These are phyloP conservation scores for Boloria selene DNA, from an alignment of 2,888 invertebrate genomes.

Conservation along the genomic window DNA sequence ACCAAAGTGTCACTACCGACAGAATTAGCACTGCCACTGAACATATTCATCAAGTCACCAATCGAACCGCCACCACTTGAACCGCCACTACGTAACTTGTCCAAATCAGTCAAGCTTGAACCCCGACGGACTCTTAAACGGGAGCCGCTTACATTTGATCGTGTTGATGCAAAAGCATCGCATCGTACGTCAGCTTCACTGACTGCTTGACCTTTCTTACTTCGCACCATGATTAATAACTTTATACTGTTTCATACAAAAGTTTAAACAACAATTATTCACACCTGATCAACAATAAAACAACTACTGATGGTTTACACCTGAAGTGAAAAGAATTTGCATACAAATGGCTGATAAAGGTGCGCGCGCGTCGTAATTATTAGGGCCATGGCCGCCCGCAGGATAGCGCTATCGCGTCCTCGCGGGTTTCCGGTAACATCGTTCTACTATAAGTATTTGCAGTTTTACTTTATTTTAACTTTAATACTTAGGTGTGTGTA, in stretches of 20 bases:
- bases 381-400: conserved; percentile 80
- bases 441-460: conserved; percentile 58
- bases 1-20: conserved; percentile 87
- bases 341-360: conserved; percentile 68
- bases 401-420: conserved; percentile 73
- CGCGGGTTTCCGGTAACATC: conserved; percentile 68
- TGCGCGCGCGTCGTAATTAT: conserved; percentile 65
- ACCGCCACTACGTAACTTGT: conserved; percentile 80
- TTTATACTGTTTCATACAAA: conserved; percentile 25
- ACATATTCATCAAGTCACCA: conserved; percentile 91
- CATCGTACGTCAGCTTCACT: conserved; percentile 75
- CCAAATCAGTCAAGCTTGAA: conserved; percentile 88
- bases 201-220: conserved; percentile 69
- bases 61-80: conserved; percentile 84
- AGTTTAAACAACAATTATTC: conserved; percentile 2
- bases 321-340: conserved; percentile 64
- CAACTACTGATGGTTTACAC: conserved; percentile 63
- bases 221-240: conserved; percentile 63
- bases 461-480: conserved; percentile 51
- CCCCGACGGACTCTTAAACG: conserved; percentile 85
- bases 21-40: conserved; percentile 87
- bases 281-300: conserved; percentile 51
- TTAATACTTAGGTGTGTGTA: conserved; percentile 59
- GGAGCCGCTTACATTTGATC: conserved; percentile 70
- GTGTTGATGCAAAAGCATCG: conserved; percentile 78